Conservation (phyloP, 2,113 vertebrate genomes). For the Eulacestoma nigropectus region DNA sequence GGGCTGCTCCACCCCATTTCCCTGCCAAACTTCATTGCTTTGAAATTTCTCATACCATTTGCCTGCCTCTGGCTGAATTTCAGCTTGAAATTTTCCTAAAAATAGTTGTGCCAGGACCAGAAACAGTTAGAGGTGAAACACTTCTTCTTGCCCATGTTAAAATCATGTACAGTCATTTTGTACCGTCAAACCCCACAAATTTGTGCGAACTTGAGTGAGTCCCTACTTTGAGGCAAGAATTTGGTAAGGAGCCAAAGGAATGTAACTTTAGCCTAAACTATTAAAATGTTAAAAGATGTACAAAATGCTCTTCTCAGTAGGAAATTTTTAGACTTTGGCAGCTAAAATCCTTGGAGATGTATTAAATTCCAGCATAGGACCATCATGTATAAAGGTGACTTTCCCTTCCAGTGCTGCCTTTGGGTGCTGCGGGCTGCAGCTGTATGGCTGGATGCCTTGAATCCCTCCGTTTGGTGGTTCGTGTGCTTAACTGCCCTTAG, state of each 20-base stretch:
- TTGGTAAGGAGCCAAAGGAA: not conserved
- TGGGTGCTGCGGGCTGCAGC: not conserved
- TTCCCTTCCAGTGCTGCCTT: not conserved
- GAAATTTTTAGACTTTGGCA: not conserved
- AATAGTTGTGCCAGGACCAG: not conserved
- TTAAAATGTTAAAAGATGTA: not conserved
- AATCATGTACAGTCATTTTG: accelerated
- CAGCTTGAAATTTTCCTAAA: not conserved
- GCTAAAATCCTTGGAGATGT: not conserved
- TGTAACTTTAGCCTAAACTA: not conserved
- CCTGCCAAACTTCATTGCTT: not conserved
- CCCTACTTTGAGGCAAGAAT: not conserved
- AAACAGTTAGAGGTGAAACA: not conserved
- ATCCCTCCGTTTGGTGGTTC: not conserved
- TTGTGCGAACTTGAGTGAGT: not conserved
- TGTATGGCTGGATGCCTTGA: not conserved
- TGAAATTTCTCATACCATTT: not conserved
- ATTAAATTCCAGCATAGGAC: not conserved
- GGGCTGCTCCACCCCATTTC: not conserved
- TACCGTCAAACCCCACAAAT: not conserved
- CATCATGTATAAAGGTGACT: not conserved
- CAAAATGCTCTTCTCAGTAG: not conserved
- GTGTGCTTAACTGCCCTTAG: not conserved
- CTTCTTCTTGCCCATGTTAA: not conserved
- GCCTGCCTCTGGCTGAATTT: not conserved